Evolutionary conservation across 2,888 invertebrate genomes (phyloP), one percentile per base, ranked within the genome.

Genomic region (Drosophila infuscata): DNA sequence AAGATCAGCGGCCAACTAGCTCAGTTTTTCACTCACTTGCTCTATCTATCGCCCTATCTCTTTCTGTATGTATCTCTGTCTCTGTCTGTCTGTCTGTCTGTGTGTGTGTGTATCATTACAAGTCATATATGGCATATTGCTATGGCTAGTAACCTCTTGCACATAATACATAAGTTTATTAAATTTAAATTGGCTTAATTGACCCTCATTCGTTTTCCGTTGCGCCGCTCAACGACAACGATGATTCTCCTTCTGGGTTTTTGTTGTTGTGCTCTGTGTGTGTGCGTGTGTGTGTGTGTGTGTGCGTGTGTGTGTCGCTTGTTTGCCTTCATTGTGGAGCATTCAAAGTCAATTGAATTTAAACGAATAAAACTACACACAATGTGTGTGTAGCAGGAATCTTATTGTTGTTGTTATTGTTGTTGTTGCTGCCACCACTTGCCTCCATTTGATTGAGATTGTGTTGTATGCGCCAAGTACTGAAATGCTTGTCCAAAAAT

Each of bases 181-280:
- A 92, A 92, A 93, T 93, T 93, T 92, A 93, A 93, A 93, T 93
- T 93, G 93, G 90, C 93, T 93, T 92, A 93, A 93, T 93, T 93
- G 93, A 93, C 93, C 93, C 92, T 91, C 92, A 91, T 92, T 91
- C 89, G 88, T 83, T 88, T 87, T 89, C 88, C 89, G 85, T 79
- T 88, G 84, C 79, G 76, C 79, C 66, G 69, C 75, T 69, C 68
- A 69, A 54, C 70, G 63, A 58, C 67, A 52, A 67, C 70, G 69
- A 66, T 70, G 73, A 69, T 71, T 60, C 72, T 81, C 75, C 32
- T 64, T 60, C 46, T 46, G 46, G 46, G 8, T 25, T 25, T 46
- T 25, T 46, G 46, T 46, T 46, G 46, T 25, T 46, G 46, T 46
- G 8, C 15, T 46, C 49, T 46, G 41, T 49, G 30, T 48, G 46